These are phyloP conservation scores for Sarcophaga bullata DNA, from an alignment of 1,140 invertebrate species.

Conservation along the genomic window DNA sequence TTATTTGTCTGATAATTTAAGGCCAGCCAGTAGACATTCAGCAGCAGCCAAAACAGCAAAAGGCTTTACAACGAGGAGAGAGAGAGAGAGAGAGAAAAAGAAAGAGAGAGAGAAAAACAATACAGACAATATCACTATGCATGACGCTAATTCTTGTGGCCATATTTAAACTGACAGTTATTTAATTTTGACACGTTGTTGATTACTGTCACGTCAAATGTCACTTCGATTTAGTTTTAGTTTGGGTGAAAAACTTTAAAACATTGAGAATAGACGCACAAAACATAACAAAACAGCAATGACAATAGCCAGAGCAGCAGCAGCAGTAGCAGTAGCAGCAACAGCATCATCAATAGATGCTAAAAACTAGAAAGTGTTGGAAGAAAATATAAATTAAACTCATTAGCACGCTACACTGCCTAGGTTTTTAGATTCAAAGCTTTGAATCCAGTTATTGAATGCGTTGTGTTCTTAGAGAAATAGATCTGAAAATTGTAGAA, in stretches of 20 bases:
- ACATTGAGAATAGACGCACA: not conserved
- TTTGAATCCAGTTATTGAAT: too few relatives aligned
- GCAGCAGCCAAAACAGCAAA: not conserved
- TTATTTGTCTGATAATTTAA: not conserved
- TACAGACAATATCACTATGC: constrained; percentile 36
- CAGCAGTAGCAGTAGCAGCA: too few relatives aligned
- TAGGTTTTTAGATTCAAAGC: too few relatives aligned
- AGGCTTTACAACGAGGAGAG: too few relatives aligned
- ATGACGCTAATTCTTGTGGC: constrained; percentile 40
- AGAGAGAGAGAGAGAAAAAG: too few relatives aligned
- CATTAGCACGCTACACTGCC: too few relatives aligned
- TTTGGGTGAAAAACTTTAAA: constrained; percentile 16
- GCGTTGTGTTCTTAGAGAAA: too few relatives aligned
- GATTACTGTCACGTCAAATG: constrained; percentile 46
- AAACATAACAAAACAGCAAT: constrained; percentile 11
- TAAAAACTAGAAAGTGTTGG: not conserved
- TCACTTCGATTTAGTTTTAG: constrained; percentile 43
- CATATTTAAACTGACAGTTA: constrained; percentile 49
- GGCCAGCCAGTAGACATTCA: not conserved
- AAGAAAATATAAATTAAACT: not conserved
- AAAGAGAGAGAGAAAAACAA: too few relatives aligned
- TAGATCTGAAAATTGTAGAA: too few relatives aligned
- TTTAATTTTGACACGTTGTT: constrained; percentile 48
- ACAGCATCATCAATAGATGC: not conserved
- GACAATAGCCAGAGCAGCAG: too few relatives aligned